Evolutionary conservation across 1,140 invertebrate species (phyloP), one percentile per base, ranked within the genome.

Genomic region (Megalopta genalis): DNA sequence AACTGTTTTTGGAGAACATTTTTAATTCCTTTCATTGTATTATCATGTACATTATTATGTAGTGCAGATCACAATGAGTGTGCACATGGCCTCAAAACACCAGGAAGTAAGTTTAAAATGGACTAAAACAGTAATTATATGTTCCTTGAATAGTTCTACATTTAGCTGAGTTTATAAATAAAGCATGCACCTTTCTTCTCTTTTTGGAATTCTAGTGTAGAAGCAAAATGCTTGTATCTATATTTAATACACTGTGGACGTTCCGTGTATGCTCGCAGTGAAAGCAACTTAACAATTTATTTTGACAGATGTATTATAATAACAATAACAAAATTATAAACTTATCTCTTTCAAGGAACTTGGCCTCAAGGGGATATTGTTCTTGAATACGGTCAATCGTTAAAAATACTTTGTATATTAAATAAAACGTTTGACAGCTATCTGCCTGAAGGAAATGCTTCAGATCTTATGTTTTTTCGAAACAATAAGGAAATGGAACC

Each of bases 331-430:
- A 14, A 42, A 42, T 42, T 46, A 9, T 72, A 27, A 14, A 49
- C 32, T 63, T 32, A 32, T 72, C 64, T 82, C 54, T 49, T 59
- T 78, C 10, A 76, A 95, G 94, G 88, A 77, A 95, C 94, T 6
- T 87, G 88, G 86, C 94, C 94, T 21, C 82, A 82, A 52, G 94
- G 94, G 39, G 94, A 94, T 78, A 94, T 94, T 71, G 84, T 92
- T 60, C 66, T 94, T 16, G 88, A 94, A 77, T 87, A 90, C 75
- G 94, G 94, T n/a, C 80, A 91, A 10, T 84, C 93, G 0, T 87
- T 94, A 69, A 88, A 88, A 80, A 93, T 95, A 68, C 88, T 88
- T 16, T 94, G 94, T 86, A 87, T 93, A 37, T 84, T 95, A 27
- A 93, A 94, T 85, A 80, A 91, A 62, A 91, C 90, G 9, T 85